These are phyloP conservation scores for Coregonus sp. DNA, from an alignment of 2,797 vertebrate genomes.

Conservation along the genomic window DNA sequence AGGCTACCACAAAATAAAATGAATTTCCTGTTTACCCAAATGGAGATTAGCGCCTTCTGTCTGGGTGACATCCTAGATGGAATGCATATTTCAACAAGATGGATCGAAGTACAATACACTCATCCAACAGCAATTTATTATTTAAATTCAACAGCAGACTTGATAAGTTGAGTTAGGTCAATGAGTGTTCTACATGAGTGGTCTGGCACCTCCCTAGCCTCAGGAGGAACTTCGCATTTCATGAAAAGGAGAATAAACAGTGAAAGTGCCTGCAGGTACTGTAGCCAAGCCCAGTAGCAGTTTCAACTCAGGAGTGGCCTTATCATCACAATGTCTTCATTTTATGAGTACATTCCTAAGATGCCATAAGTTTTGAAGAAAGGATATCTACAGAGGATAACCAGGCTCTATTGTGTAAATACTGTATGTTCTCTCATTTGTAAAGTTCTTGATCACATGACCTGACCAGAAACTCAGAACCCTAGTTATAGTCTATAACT, in stretches of 20 bases:
- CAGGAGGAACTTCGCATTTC: not conserved
- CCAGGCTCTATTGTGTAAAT: too few species aligned
- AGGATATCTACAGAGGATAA: too few species aligned
- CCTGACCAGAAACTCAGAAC: not conserved
- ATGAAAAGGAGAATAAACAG: not conserved
- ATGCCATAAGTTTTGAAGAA: not conserved
- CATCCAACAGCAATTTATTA: not conserved
- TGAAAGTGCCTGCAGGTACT: not conserved
- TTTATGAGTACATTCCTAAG: not conserved
- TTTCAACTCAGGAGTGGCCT: not conserved
- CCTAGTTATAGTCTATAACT: not conserved
- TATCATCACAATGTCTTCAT: not conserved
- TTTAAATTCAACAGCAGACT: not conserved
- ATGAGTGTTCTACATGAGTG: not conserved
- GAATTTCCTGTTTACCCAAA: constrained; percentile 53
- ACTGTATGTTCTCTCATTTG: too few species aligned
- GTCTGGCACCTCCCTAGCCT: not conserved
- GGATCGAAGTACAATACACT: not conserved
- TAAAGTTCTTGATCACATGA: not conserved
- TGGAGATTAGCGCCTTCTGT: not conserved
- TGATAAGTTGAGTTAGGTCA: too few species aligned
- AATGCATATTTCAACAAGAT: not conserved
- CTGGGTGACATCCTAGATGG: not conserved
- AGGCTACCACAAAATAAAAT: constrained; percentile 17
- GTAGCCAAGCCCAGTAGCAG: not conserved